Percentiles rank a stretch among this genome's conserved stretches.
Conservation (phyloP, 2,888 invertebrate genomes). For the Xestoiulus laeticollis region DNA sequence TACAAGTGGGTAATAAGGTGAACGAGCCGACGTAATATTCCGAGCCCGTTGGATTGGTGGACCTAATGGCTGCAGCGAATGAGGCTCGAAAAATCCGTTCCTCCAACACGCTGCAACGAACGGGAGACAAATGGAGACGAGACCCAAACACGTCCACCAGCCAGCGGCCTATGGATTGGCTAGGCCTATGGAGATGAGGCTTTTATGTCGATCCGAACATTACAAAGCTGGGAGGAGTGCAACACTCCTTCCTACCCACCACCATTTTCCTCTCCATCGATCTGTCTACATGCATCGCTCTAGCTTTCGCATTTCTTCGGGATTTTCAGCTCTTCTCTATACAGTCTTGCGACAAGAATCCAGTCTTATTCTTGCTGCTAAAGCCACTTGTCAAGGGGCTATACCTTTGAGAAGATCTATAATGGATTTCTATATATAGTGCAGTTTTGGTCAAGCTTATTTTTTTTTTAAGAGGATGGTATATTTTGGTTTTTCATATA, state of each 20-base stretch:
- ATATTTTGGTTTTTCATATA: too few species aligned
- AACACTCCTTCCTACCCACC: neutral
- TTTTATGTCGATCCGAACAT: constrained; percentile 16
- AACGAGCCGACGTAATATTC: neutral
- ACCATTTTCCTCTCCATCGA: constrained; percentile 41
- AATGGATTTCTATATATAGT: too few species aligned
- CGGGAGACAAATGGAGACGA: constrained; percentile 4
- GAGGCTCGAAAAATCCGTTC: neutral
- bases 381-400: neutral
- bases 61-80: neutral
- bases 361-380: neutral
- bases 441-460: too few species aligned
- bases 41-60: neutral
- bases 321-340: neutral
- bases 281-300: constrained; percentile 8
- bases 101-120: neutral
- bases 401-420: neutral
- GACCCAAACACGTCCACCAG: constrained; percentile 11
- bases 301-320: too few species aligned
- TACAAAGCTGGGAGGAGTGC: constrained; percentile 12
- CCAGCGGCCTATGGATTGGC: constrained; percentile 40
- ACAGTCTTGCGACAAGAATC: neutral
- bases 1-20: neutral
- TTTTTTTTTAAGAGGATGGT: too few species aligned
- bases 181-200: constrained; percentile 41